phyloP scores from a whole-genome alignment of 2,888 invertebrate genomes.

The Aleiodes testaceus region DNA sequence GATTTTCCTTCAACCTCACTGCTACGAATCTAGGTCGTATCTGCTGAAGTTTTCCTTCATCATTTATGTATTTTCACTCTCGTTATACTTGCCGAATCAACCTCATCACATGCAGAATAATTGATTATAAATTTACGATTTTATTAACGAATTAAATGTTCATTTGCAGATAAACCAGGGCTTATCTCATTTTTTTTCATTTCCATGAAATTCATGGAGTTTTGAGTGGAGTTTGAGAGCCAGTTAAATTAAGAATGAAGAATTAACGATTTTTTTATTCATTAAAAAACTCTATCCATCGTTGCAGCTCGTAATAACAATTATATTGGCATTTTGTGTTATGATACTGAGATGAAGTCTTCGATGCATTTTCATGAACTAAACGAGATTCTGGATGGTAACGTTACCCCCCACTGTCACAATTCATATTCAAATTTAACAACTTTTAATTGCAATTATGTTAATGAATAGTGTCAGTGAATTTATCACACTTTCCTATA shows the following conservation, averaged over 20 bases:
- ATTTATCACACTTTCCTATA: constrained; percentile 49
- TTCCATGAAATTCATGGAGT: neutral
- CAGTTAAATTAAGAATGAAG: neutral
- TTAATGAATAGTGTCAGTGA: constrained; percentile 54
- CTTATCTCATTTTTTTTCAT: too few species aligned
- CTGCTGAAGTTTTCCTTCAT: constrained; percentile 18
- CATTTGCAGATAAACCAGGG: too few species aligned
- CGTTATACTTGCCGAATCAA: constrained; percentile 1
- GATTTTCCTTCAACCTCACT: constrained; percentile 30
- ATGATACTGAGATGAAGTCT: constrained; percentile 56
- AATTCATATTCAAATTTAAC: constrained; percentile 59
- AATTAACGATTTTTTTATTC: neutral
- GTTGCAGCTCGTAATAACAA: constrained; percentile 54
- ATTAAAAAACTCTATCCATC: constrained; percentile 28
- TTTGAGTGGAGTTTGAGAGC: neutral
- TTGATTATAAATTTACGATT: neutral
- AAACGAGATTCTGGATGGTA: constrained; percentile 45
- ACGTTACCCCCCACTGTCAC: constrained; percentile 39
- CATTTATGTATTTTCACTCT: constrained; percentile 18
- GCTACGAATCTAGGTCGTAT: constrained; percentile 26
- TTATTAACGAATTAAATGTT: neutral
- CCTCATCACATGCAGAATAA: constrained; percentile 13
- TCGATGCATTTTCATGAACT: constrained; percentile 58
- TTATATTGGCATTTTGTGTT: constrained; percentile 52
- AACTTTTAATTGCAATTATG: constrained; percentile 61